These are phyloP conservation scores for Theristus sp. DNA, from an alignment of 2,888 invertebrate genomes.

Conservation along the genomic window DNA sequence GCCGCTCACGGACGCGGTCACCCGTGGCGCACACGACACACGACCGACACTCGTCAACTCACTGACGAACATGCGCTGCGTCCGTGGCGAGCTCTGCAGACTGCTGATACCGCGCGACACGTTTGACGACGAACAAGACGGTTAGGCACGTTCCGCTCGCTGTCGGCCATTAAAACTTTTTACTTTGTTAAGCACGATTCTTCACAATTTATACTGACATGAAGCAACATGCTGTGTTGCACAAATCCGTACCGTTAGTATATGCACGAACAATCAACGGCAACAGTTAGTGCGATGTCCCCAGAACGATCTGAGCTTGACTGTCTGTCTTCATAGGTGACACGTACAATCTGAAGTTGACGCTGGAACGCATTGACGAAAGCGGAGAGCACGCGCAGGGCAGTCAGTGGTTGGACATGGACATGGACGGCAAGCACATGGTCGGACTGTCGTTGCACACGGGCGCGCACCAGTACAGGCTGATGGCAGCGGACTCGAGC, in stretches of 20 bases:
- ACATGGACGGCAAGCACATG: background rate
- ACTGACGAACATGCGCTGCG: background rate
- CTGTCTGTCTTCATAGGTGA: background rate
- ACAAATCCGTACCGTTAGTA: too few species aligned
- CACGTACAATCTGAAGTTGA: background rate
- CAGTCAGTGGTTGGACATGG: too few species aligned
- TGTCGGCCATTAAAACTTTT: background rate
- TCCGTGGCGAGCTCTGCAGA: slow-evolving; percentile 16
- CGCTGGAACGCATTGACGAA: background rate
- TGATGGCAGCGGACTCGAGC: slow-evolving; percentile 1
- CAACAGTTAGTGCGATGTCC: too few species aligned
- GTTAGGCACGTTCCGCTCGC: too few species aligned
- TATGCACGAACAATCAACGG: too few species aligned
- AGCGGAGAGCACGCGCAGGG: background rate
- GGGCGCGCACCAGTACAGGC: background rate
- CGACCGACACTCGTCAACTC: background rate
- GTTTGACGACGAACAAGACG: slow-evolving; percentile 22
- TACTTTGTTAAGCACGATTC: too few species aligned
- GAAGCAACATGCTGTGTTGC: too few species aligned
- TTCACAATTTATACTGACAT: too few species aligned
- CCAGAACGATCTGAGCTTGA: too few species aligned
- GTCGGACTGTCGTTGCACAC: background rate
- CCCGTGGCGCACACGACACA: background rate
- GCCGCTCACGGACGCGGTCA: background rate
- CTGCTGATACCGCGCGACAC: slow-evolving; percentile 16